Base-by-base conservation (phyloP, 2,113 vertebrate species). In the Hippocampus mohnikei region DNA sequence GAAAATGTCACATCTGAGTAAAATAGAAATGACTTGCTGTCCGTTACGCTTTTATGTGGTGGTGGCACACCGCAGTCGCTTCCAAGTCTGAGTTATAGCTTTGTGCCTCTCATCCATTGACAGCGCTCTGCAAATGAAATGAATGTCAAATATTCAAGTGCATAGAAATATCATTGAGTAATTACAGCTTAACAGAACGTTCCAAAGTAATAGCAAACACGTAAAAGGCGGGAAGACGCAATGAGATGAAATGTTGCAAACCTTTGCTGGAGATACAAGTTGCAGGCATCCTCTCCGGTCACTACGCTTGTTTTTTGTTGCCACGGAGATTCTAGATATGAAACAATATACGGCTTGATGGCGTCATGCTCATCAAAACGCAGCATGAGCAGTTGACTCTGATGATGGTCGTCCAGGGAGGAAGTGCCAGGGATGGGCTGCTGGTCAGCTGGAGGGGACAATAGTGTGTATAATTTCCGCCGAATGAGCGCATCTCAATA, bases 191-290 rank as follows among this genome's bases (percentile, higher is more conserved):
- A 8, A 63, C 9, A n/a, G 23, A 63, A 23, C 11, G 10, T 44
- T 12, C 0, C 3, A 71, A 20, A 66, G 50, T 18, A 52, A 70
- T 3, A 29, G 11, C 2, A 72, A 11, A 53, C 15, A 72, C 48
- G 25, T 74, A 48, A 12, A 74, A 8, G 52, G 58, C 20, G 58
- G 20, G 59, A 0, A 11, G 7, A 15, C 16, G 21, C 8, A 25
- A 23, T 11, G 29, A 44, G 27, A 50, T n/a, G 18, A 2, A 60
- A 41, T 8, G 18, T 71, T 6, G 11, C 73, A 48, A 77, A 92
- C 91, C 91, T 90, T 64, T 90, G 75, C 53, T 83, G 76, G 18
- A 91, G 77, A 76, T 89, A 90, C 66, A 72, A 52, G 42, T 84
- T 80, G 62, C 82, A 90, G 46, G 44, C 41, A 70, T 89, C 82